phyloP scores from a whole-genome alignment of 1,140 invertebrate genomes.

The Phocides pigmalion region DNA sequence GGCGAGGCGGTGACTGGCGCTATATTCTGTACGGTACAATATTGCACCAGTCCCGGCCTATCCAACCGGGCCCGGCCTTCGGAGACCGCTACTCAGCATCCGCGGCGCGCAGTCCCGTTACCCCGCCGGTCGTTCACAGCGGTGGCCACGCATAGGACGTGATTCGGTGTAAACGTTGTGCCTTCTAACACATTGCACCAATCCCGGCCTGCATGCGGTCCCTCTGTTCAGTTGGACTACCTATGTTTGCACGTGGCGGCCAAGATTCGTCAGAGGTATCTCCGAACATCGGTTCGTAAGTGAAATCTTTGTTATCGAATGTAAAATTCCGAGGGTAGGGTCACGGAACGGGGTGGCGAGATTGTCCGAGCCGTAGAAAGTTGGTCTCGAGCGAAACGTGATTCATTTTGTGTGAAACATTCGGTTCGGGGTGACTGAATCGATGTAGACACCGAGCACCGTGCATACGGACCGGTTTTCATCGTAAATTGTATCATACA shows the following conservation, averaged over 20 bases:
- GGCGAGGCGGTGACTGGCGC: constrained; percentile 77
- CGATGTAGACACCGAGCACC: constrained; percentile 59
- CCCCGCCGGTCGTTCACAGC: constrained; percentile 78
- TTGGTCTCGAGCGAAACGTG: constrained; percentile 45
- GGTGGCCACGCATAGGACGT: constrained; percentile 80
- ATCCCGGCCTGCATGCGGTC: constrained; percentile 80
- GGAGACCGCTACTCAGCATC: constrained; percentile 81
- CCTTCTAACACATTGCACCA: constrained; percentile 78
- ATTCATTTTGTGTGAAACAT: constrained; percentile 67
- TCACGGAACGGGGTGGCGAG: constrained; percentile 27
- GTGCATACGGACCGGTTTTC: constrained; percentile 67
- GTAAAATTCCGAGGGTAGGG: constrained; percentile 21
- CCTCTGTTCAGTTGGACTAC: constrained; percentile 50
- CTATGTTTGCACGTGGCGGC: constrained; percentile 50
- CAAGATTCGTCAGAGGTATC: constrained; percentile 32
- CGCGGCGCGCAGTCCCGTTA: constrained; percentile 80
- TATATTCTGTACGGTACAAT: constrained; percentile 78
- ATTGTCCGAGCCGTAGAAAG: constrained; percentile 45
- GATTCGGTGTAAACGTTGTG: constrained; percentile 81
- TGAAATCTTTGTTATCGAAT: constrained; percentile 21
- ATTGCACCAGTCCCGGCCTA: constrained; percentile 83
- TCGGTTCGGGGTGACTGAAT: constrained; percentile 64
- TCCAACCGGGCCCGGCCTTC: constrained; percentile 78
- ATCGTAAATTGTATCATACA: constrained; percentile 68
- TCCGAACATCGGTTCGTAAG: constrained; percentile 18